These are phyloP conservation scores for Acipenser transmontanus DNA, from an alignment of 2,797 vertebrate species.

Conservation along the genomic window DNA sequence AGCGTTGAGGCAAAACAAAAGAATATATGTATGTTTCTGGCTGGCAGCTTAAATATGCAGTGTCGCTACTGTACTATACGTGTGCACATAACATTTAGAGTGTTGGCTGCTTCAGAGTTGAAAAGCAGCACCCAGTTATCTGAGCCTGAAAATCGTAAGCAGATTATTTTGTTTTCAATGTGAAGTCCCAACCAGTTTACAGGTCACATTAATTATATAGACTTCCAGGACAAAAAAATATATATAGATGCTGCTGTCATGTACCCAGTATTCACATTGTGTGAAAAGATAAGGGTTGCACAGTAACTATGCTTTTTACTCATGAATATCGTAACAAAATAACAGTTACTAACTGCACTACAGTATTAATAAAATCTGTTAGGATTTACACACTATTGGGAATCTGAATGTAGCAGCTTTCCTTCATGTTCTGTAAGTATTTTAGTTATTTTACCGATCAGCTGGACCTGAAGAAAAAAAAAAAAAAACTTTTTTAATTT, in stretches of 20 bases:
- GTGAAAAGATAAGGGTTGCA: neutral
- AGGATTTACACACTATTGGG: constrained; percentile 19
- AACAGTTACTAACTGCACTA: constrained; percentile 37
- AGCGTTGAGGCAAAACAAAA: constrained; percentile 31
- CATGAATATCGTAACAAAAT: constrained; percentile 9
- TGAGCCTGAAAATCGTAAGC: constrained; percentile 35
- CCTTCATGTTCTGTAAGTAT: constrained; percentile 26
- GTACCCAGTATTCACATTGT: constrained; percentile 51
- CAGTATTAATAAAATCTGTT: constrained; percentile 7
- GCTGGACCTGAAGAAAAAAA: constrained; percentile 30
- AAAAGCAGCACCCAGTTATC: constrained; percentile 24
- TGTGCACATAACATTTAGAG: constrained; percentile 44
- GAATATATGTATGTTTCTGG: constrained; percentile 33
- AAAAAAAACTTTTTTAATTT: constrained; percentile 38
- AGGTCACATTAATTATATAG: constrained; percentile 42
- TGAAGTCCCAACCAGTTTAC: constrained; percentile 22
- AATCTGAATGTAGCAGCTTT: constrained; percentile 20
- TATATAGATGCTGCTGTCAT: constrained; percentile 48
- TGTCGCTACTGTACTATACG: constrained; percentile 38
- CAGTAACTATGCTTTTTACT: neutral
- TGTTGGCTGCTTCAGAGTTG: constrained; percentile 41
- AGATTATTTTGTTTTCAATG: constrained; percentile 32
- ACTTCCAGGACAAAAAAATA: constrained; percentile 37
- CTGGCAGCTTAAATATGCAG: constrained; percentile 56
- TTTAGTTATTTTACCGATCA: constrained; percentile 18